Percentiles rank a stretch among this genome's conserved stretches.
Evolutionary conservation across 92 coral and sea anemone genomes (phyloP).

Genomic region (Galaxea fascicularis): DNA sequence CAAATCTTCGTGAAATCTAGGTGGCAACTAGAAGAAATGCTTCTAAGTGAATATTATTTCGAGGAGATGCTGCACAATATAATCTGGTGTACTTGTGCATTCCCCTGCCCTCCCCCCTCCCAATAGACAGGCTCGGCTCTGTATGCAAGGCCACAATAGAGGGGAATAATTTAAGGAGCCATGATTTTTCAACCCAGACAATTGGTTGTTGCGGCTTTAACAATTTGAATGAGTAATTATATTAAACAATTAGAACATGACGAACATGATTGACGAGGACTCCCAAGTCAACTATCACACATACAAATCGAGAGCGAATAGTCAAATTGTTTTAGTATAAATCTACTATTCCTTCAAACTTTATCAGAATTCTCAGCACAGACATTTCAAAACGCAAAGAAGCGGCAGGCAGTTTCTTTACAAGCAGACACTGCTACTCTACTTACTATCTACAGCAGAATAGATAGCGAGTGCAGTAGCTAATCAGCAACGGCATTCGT

Average conservation of each 20-base stretch:
- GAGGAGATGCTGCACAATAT: neutral
- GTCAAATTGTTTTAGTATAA: neutral
- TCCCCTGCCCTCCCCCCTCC: neutral
- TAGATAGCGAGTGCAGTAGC: neutral
- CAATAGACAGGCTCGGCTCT: neutral
- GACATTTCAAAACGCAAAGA: no score
- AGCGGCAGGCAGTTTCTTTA: neutral
- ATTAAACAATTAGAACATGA: neutral
- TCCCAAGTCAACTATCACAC: neutral
- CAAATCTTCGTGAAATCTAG: no score
- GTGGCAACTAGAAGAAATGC: no score
- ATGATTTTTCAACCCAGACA: neutral
- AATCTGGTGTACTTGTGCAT: neutral
- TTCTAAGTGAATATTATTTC: neutral
- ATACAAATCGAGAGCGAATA: no score
- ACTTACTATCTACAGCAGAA: neutral
- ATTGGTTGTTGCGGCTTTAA: neutral
- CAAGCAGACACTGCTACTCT: neutral
- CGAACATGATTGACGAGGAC: neutral
- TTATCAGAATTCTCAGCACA: no score
- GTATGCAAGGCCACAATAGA: neutral
- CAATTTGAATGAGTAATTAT: neutral
- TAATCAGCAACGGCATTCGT: neutral
- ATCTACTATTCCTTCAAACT: neutral
- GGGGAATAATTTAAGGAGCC: neutral